These are phyloP conservation scores for Crematogaster levior DNA, from an alignment of 2,888 invertebrate species.

Conservation along the genomic window DNA sequence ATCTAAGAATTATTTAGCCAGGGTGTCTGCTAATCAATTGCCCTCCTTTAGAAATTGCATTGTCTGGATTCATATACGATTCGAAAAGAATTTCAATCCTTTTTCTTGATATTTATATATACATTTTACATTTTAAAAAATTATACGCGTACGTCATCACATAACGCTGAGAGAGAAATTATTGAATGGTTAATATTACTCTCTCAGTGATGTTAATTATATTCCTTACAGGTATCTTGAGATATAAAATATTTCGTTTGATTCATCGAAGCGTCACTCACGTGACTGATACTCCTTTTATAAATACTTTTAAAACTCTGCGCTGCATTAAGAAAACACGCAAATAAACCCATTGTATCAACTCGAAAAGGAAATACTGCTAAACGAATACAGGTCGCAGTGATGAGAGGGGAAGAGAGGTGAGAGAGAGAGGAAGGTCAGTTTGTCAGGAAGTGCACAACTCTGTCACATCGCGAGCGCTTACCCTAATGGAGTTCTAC, in stretches of 20 bases:
- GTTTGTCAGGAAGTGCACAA: slow-evolving; percentile 54
- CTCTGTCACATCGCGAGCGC: slow-evolving; percentile 43
- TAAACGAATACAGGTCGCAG: not conserved
- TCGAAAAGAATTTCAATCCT: too few relatives aligned
- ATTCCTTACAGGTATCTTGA: slow-evolving; percentile 18
- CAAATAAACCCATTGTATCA: slow-evolving; percentile 68
- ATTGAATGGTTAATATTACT: slow-evolving; percentile 25
- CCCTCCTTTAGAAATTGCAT: too few relatives aligned
- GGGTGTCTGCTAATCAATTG: too few relatives aligned
- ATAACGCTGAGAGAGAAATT: not conserved
- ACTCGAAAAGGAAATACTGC: too few relatives aligned
- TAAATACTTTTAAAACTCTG: slow-evolving; percentile 51
- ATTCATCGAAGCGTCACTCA: slow-evolving; percentile 56
- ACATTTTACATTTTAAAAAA: not conserved
- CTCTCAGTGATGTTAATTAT: slow-evolving; percentile 31
- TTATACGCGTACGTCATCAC: not conserved
- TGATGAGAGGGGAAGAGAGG: not conserved
- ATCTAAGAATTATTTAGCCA: too few relatives aligned
- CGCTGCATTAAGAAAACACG: slow-evolving; percentile 65
- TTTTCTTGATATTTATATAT: not conserved
- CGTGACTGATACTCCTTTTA: slow-evolving; percentile 58
- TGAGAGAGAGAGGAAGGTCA: slow-evolving; percentile 21
- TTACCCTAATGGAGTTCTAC: slow-evolving; percentile 62
- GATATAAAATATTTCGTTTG: not conserved
- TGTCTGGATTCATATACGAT: not conserved